Conservation (phyloP, 2,797 vertebrate genomes). For the Podarcis siculus region DNA sequence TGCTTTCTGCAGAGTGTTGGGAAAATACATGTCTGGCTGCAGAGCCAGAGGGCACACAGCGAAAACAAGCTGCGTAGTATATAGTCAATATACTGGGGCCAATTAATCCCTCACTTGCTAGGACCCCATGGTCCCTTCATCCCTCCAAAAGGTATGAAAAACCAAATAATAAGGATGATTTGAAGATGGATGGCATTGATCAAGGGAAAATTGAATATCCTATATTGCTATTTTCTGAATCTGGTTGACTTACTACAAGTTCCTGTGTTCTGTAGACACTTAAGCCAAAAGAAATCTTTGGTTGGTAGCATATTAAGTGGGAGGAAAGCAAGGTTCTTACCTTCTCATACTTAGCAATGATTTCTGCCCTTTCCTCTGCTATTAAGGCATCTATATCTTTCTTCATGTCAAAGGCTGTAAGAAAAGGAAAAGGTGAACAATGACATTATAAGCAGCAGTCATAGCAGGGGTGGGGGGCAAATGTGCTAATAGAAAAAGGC, state of each 20-base stretch:
- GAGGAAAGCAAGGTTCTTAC: slow-evolving; percentile 64
- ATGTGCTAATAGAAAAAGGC: slow-evolving; percentile 25
- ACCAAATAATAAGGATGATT: neutral
- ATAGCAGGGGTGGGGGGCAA: neutral
- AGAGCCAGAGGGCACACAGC: neutral
- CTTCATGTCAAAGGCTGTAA: slow-evolving; percentile 91
- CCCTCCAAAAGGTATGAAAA: neutral
- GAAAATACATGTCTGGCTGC: neutral
- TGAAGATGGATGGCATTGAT: neutral
- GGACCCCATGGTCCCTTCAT: neutral
- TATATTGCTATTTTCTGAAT: neutral
- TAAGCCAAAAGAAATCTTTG: neutral
- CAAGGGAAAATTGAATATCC: neutral
- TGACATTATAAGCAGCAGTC: neutral
- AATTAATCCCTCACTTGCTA: neutral
- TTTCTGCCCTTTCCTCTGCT: slow-evolving; percentile 88
- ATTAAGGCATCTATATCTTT: slow-evolving; percentile 89
- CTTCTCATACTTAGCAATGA: slow-evolving; percentile 89
- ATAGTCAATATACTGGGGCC: neutral
- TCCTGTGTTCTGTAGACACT: neutral
- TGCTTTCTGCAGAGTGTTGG: neutral
- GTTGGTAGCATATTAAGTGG: neutral
- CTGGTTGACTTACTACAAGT: neutral
- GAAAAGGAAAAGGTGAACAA: neutral
- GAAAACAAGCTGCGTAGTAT: neutral